A percentile compares a stretch with the other conserved stretches of the same genome.
Conservation (phyloP, 2,797 vertebrate species). For the Carcharodon carcharias region DNA sequence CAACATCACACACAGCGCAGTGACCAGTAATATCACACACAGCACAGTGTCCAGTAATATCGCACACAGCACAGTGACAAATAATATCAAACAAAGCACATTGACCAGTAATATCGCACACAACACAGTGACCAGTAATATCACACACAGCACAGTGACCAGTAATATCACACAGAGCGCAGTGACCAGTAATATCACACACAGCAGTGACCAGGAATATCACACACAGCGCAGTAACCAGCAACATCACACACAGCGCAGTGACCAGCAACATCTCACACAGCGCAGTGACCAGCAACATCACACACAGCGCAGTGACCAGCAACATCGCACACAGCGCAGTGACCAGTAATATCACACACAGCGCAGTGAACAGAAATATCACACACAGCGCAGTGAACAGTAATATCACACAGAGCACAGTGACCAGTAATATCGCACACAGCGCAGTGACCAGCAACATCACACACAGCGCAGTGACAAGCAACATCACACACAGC, state of each 20-base stretch:
- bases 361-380: neutral
- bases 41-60: neutral
- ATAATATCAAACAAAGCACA: neutral
- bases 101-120: neutral
- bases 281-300: neutral
- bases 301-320: neutral
- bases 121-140: neutral
- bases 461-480: too few relatives aligned
- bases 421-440: neutral
- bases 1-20: neutral
- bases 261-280: too few relatives aligned
- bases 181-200: neutral
- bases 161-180: neutral
- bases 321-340: neutral
- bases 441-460: too few relatives aligned
- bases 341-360: neutral
- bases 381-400: neutral
- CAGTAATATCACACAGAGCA: neutral
- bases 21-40: too few relatives aligned
- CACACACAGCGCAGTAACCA: neutral
- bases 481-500: neutral
- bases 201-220: neutral
- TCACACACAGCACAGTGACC: neutral
- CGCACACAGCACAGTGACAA: neutral
- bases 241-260: neutral